Evolutionary conservation across 2,888 invertebrate genomes (phyloP).

Genomic region (Mesopsocus fuscifrons): DNA sequence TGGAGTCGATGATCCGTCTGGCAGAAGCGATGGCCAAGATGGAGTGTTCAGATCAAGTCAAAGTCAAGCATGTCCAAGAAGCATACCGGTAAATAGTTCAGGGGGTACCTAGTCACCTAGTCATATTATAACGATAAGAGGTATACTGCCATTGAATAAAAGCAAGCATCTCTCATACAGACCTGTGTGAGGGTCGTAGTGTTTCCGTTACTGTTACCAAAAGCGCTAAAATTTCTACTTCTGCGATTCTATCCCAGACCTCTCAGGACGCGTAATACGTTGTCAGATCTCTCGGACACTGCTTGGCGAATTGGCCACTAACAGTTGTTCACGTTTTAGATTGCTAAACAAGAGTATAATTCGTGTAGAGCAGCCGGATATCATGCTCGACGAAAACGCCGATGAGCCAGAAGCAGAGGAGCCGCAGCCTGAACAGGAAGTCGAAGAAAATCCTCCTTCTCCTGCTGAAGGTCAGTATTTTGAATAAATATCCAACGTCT

Average conservation of each 20-base stretch:
- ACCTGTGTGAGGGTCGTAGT: too few species aligned
- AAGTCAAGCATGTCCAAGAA: conserved; percentile 75
- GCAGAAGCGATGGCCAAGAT: conserved; percentile 94
- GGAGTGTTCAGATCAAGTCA: conserved; percentile 76
- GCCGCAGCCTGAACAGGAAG: conserved; percentile 28
- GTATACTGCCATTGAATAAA: too few species aligned
- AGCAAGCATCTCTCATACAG: too few species aligned
- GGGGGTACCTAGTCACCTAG: too few species aligned
- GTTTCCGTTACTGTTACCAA: too few species aligned
- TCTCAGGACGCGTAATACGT: too few species aligned
- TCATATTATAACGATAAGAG: too few species aligned
- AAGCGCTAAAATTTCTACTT: too few species aligned
- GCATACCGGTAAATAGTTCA: conserved; percentile 47
- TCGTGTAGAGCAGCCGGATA: conserved; percentile 93
- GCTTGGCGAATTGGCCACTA: too few species aligned
- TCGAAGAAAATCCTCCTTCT: conserved; percentile 5
- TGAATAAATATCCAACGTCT: not conserved
- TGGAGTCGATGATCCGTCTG: conserved; percentile 87
- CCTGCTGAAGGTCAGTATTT: conserved; percentile 15
- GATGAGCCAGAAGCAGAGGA: conserved; percentile 31
- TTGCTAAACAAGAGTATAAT: conserved; percentile 92
- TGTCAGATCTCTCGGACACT: too few species aligned
- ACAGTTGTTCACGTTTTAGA: conserved; percentile 25
- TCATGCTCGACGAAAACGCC: conserved; percentile 64
- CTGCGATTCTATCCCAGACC: too few species aligned